Evolutionary conservation across 1,140 invertebrate species (phyloP).

Genomic region (Pogonus chalceus): DNA sequence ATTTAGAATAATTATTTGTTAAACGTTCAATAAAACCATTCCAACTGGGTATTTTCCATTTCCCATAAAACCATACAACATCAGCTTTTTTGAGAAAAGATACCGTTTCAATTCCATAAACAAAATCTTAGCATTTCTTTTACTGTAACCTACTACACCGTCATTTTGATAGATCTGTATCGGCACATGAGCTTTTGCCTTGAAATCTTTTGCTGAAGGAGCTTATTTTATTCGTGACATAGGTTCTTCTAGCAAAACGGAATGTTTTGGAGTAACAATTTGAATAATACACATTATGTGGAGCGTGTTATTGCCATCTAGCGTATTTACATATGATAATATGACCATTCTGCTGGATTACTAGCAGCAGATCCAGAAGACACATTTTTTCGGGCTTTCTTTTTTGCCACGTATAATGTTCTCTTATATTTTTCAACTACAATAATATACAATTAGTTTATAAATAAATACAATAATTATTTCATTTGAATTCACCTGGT

Average conservation of each 20-base stretch:
- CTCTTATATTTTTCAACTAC: too few species aligned
- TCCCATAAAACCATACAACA: too few species aligned
- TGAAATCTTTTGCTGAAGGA: slow-evolving; percentile 23
- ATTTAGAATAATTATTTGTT: too few species aligned
- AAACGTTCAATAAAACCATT: too few species aligned
- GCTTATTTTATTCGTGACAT: slow-evolving; percentile 16
- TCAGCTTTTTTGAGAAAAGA: slow-evolving; percentile 14
- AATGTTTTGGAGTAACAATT: slow-evolving; percentile 28
- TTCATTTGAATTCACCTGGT: too few species aligned
- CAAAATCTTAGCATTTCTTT: slow-evolving; percentile 9
- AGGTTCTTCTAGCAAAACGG: slow-evolving; percentile 18
- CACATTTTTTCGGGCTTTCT: too few species aligned
- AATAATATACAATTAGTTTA: too few species aligned
- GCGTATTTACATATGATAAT: slow-evolving; percentile 32
- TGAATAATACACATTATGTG: slow-evolving; percentile 34
- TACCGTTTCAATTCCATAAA: slow-evolving; percentile 9
- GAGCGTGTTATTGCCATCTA: slow-evolving; percentile 33
- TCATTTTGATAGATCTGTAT: slow-evolving; percentile 24
- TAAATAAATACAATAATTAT: too few species aligned
- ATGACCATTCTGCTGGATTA: too few species aligned
- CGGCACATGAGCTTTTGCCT: slow-evolving; percentile 22
- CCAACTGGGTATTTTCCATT: too few species aligned
- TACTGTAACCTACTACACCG: slow-evolving; percentile 15
- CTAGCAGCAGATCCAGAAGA: too few species aligned
- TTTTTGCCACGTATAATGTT: too few species aligned